Evolutionary conservation across 2,797 vertebrate genomes (phyloP).

Genomic region (Holocentrus rufus): DNA sequence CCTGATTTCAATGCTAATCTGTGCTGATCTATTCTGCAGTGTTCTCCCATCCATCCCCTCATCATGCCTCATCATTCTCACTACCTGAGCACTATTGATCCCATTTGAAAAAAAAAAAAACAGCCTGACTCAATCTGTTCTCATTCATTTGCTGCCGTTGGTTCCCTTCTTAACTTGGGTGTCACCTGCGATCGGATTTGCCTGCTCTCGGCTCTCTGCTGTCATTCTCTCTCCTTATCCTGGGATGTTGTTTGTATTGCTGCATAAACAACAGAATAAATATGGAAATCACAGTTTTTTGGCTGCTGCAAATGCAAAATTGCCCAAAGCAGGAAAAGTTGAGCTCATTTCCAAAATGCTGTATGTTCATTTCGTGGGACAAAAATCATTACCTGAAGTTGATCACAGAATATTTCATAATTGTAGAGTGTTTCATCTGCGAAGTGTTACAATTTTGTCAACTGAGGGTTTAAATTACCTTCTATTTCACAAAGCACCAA

Average conservation of each 20-base stretch:
- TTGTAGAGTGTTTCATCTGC: not conserved
- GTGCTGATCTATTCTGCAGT: not conserved
- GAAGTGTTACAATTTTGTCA: not conserved
- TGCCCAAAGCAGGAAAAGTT: constrained; percentile 3
- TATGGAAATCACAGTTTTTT: too few species aligned
- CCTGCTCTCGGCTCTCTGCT: not conserved
- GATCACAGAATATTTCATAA: constrained; percentile 11
- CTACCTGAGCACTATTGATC: constrained; percentile 40
- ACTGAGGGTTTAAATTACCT: too few species aligned
- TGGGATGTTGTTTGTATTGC: not conserved
- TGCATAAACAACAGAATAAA: not conserved
- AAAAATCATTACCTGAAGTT: constrained; percentile 17
- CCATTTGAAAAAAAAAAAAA: constrained; percentile 30
- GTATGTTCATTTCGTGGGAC: not conserved
- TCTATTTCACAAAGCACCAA: not conserved
- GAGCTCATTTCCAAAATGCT: constrained; percentile 18
- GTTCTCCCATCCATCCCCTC: not conserved
- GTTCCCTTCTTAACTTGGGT: not conserved
- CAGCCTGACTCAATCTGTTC: constrained; percentile 34
- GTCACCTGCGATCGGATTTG: constrained; percentile 19
- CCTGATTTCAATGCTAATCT: not conserved
- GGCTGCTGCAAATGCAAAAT: constrained; percentile 7
- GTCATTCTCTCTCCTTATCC: constrained; percentile 6
- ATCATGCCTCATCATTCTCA: constrained; percentile 41
- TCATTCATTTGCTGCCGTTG: constrained; percentile 25